phyloP scores from a whole-genome alignment of 1,140 invertebrate species.

The Drosophila persimilis region DNA sequence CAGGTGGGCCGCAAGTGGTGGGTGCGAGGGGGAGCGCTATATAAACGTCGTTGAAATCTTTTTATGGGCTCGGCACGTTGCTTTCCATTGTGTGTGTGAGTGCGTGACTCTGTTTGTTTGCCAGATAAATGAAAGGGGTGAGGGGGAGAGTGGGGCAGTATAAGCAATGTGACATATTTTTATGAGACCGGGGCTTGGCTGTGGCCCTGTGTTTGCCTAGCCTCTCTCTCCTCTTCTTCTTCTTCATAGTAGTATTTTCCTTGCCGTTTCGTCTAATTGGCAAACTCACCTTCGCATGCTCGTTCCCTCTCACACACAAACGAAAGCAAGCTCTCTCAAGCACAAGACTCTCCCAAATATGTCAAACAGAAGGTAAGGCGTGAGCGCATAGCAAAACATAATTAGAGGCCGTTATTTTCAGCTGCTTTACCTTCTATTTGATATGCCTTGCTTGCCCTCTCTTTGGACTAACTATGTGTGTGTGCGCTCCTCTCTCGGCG shows the following conservation, averaged over 20 bases:
- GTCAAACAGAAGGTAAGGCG: too few relatives aligned
- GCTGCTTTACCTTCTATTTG: too few relatives aligned
- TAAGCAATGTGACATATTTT: conserved; percentile 72
- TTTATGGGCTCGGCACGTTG: conserved; percentile 78
- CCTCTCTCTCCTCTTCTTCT: conserved; percentile 21
- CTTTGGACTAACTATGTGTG: conserved; percentile 20
- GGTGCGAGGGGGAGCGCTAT: conserved; percentile 14
- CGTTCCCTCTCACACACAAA: conserved; percentile 22
- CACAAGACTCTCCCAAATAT: neutral
- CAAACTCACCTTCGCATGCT: conserved; percentile 42
- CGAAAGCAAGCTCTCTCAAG: conserved; percentile 1
- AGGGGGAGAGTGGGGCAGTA: conserved; percentile 2
- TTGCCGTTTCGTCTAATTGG: conserved; percentile 25
- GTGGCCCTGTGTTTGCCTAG: conserved; percentile 40
- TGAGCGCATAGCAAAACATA: too few relatives aligned
- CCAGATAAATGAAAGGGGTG: conserved; percentile 46
- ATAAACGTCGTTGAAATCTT: conserved; percentile 33
- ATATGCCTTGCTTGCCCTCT: neutral
- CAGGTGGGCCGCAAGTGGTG: conserved; percentile 30
- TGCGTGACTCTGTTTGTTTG: conserved; percentile 51
- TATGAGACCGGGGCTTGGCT: conserved; percentile 59
- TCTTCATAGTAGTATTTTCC: conserved; percentile 20
- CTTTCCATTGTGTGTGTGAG: conserved; percentile 15
- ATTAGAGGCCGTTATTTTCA: too few relatives aligned
- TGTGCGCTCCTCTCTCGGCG: neutral